Base-by-base conservation (phyloP, 1,140 invertebrate genomes). In the Papilio dardanus region DNA sequence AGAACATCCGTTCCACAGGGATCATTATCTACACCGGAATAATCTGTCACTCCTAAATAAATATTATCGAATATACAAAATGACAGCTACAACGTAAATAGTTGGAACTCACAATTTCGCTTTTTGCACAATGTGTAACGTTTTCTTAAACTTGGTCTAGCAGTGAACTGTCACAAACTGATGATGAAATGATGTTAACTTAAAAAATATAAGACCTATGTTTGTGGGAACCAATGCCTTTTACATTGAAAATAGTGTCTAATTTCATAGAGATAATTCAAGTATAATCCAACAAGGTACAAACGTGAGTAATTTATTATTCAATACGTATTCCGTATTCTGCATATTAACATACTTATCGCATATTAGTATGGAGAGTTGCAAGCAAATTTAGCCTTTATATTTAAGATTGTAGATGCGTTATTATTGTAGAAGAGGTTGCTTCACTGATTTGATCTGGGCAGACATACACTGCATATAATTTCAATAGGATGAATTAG, bases 11-110 rank as follows among this genome's bases (percentile, higher is more conserved):
- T 62, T 62, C 16, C 28, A 28, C 12, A 30, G 12, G 24, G 54
- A 10, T 28, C 54, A 62, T 62, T 37, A 62, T 62, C 24, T 62
- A 62, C 14, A 14, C 54, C 54, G 54, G 46, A 50, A 50, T 28
- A 28, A 62, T 62, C 54, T 62, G 54, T 62, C 54, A 28, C 24
- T 58, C 54, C 54, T 58, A 58, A 58, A 58, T 12, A 58, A 58
- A 58, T 58, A 58, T 24, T 58, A 12, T 10, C 8, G 3, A 58
- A 24, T 28, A 58, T 3, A 28, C 21, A 58, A 14, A 28, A 28
- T 10, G 21, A 58, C 21, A 0, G n/a, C 5, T 46, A 3, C 16
- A 46, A 46, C 4, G 42, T 46, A 46, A n/a, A 46, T 5, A 46
- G 5, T 4, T 16, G 5, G 5, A 46, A n/a, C 42, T 46, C 16